These are phyloP conservation scores for Pygoscelis adeliae DNA, from an alignment of 2,113 vertebrate species.

Conservation along the genomic window DNA sequence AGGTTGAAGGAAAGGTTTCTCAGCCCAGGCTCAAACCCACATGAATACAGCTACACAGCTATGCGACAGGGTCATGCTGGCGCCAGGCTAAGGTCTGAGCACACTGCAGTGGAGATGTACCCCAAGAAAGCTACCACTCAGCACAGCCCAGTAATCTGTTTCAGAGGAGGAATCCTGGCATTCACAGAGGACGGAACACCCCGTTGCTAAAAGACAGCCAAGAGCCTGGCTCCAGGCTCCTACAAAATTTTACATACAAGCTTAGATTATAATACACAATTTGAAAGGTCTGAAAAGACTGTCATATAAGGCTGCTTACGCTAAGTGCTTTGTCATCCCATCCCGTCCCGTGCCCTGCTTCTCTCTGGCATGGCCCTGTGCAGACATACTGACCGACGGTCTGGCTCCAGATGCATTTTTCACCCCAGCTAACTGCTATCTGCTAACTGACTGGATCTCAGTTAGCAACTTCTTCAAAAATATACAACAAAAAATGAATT, in stretches of 20 bases:
- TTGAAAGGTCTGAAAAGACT: neutral
- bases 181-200: neutral
- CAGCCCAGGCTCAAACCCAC: neutral
- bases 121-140: neutral
- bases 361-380: neutral
- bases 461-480: neutral
- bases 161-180: neutral
- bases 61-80: neutral
- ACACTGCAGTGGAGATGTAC: neutral
- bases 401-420: neutral
- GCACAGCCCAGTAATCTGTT: neutral
- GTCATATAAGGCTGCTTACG: neutral
- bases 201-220: neutral
- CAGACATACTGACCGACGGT: neutral
- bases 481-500: neutral
- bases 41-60: neutral
- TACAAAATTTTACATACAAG: neutral
- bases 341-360: accelerated
- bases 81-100: neutral
- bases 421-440: neutral
- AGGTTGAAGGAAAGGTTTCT: neutral
- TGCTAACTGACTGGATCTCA: neutral
- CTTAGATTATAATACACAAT: neutral
- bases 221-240: neutral
- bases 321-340: neutral